phyloP scores from a whole-genome alignment of 2,888 invertebrate species.

The Lithophane socia region DNA sequence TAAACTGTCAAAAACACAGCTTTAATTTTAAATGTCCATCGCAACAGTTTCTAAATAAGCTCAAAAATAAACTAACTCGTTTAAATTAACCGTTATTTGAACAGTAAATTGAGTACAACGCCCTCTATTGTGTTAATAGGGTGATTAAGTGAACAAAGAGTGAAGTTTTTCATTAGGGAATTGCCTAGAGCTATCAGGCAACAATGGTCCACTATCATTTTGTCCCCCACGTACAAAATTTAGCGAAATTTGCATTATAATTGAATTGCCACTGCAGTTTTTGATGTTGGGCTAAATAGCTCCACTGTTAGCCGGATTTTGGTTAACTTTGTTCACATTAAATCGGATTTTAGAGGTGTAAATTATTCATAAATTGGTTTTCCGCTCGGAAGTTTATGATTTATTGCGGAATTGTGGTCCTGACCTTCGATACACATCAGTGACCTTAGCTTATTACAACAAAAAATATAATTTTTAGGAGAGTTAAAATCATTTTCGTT shows the following conservation, averaged over 20 bases:
- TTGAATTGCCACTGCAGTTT: constrained; percentile 56
- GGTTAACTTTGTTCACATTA: constrained; percentile 21
- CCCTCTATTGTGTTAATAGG: constrained; percentile 66
- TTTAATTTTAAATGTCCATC: neutral
- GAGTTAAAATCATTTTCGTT: neutral
- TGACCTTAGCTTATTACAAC: neutral
- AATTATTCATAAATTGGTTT: constrained; percentile 34
- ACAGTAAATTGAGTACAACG: constrained; percentile 63
- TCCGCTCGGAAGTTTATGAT: constrained; percentile 16
- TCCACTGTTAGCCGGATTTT: constrained; percentile 11
- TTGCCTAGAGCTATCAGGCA: constrained; percentile 54
- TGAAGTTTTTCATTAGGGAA: constrained; percentile 65
- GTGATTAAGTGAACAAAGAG: constrained; percentile 67
- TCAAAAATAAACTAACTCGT: constrained; percentile 35
- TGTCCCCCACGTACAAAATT: constrained; percentile 44
- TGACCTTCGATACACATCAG: constrained; percentile 13
- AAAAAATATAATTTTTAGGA: neutral
- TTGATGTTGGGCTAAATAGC: constrained; percentile 33
- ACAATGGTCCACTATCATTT: constrained; percentile 57
- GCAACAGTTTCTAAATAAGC: constrained; percentile 20
- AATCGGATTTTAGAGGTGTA: constrained; percentile 17
- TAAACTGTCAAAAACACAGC: neutral
- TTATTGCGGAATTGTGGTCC: constrained; percentile 19
- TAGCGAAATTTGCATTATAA: constrained; percentile 54
- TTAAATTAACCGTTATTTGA: constrained; percentile 44